A percentile compares a stretch with the other conserved stretches of the same genome.
Conservation (phyloP, 2,888 invertebrate genomes). For the Dynastes grantii region DNA sequence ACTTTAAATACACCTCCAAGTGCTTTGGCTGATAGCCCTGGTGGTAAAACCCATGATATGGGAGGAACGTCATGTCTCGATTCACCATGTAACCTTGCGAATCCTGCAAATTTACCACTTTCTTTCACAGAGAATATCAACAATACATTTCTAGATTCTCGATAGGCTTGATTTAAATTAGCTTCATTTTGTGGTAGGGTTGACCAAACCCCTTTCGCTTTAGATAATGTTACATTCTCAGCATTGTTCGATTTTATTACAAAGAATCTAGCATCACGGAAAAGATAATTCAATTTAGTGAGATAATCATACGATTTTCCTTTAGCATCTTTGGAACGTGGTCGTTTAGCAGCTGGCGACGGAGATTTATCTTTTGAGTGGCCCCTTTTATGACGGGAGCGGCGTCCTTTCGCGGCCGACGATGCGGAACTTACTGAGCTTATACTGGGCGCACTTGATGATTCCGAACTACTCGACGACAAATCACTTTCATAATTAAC, state of each 20-base stretch:
- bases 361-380: slow-evolving; percentile 68
- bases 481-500: slow-evolving; percentile 92
- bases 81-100: slow-evolving; percentile 91
- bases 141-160: slow-evolving; percentile 94
- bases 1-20: slow-evolving; percentile 96
- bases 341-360: slow-evolving; percentile 66
- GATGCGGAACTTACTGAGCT: slow-evolving; percentile 85
- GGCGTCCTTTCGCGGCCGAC: slow-evolving; percentile 73
- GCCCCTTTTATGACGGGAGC: slow-evolving; percentile 75
- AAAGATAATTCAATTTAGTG: slow-evolving; percentile 93
- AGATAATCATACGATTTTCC: slow-evolving; percentile 87
- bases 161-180: slow-evolving; percentile 94
- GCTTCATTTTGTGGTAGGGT: slow-evolving; percentile 97
- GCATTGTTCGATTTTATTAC: slow-evolving; percentile 98
- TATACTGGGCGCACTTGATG: slow-evolving; percentile 83
- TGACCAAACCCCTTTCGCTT: slow-evolving; percentile 97
- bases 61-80: slow-evolving; percentile 92
- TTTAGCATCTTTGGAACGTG: slow-evolving; percentile 68
- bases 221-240: slow-evolving; percentile 95
- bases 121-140: slow-evolving; percentile 98
- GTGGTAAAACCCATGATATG: slow-evolving; percentile 95
- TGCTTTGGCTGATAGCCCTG: slow-evolving; percentile 92
- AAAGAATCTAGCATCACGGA: slow-evolving; percentile 95
- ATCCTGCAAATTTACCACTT: slow-evolving; percentile 96
- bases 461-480: slow-evolving; percentile 82